phyloP scores from a whole-genome alignment of 2,888 invertebrate species.

The Subacronicta megacephala region DNA sequence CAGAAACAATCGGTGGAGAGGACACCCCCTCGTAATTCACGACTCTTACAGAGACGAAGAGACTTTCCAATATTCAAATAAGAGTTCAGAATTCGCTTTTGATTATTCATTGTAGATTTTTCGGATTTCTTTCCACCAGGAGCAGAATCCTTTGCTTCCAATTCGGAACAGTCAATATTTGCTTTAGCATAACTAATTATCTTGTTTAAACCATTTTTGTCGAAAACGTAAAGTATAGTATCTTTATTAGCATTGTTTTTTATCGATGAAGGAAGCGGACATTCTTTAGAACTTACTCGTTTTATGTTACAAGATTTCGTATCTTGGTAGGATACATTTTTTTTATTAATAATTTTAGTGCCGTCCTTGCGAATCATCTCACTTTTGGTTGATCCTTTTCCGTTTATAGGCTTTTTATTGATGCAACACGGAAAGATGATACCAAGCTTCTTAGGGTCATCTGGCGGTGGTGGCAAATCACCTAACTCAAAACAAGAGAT shows the following conservation, averaged over 20 bases:
- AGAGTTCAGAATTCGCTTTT: slow-evolving; percentile 7
- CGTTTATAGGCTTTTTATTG: background rate
- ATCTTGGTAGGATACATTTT: slow-evolving; percentile 2
- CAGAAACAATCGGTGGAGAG: slow-evolving; percentile 88
- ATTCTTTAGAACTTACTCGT: slow-evolving; percentile 9
- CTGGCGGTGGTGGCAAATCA: slow-evolving; percentile 18
- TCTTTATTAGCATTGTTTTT: slow-evolving; percentile 14
- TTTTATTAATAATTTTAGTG: background rate
- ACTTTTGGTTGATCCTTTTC: background rate
- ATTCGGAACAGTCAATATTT: slow-evolving; percentile 18
- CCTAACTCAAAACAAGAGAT: slow-evolving; percentile 33
- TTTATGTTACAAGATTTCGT: slow-evolving; percentile 6
- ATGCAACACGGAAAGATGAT: slow-evolving; percentile 38
- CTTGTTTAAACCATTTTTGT: slow-evolving; percentile 18
- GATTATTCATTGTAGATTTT: background rate
- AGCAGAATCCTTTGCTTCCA: background rate
- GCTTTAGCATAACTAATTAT: slow-evolving; percentile 31
- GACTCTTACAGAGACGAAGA: slow-evolving; percentile 69
- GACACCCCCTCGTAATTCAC: slow-evolving; percentile 86
- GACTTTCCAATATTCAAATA: slow-evolving; percentile 30
- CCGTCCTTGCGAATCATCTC: background rate
- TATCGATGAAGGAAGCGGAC: background rate
- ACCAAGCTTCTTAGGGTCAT: slow-evolving; percentile 17
- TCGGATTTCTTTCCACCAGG: background rate
- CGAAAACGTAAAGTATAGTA: slow-evolving; percentile 28